phyloP scores from a whole-genome alignment of 2,797 vertebrate species.

The Paratrypauchen microcephalus region DNA sequence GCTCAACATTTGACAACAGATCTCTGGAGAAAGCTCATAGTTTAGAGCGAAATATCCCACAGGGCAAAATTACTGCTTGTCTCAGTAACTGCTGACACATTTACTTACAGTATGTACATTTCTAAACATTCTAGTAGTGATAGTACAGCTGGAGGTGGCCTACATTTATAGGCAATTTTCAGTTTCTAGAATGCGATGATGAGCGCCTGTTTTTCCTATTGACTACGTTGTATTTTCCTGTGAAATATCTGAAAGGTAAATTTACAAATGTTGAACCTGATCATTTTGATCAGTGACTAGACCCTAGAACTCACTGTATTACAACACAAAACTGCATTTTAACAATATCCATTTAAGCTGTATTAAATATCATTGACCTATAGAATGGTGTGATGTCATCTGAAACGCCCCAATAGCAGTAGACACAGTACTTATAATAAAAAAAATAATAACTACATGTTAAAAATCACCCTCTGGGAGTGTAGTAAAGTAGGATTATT shows the following conservation, averaged over 20 bases:
- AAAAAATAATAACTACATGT: not conserved
- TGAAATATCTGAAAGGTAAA: too few species aligned
- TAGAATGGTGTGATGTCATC: too few species aligned
- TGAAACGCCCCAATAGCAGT: not conserved
- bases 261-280: too few species aligned
- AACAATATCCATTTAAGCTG: too few species aligned
- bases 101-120: not conserved
- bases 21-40: constrained; percentile 55
- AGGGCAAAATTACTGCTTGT: constrained; percentile 38
- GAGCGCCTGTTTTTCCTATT: too few species aligned
- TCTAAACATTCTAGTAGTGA: not conserved
- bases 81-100: not conserved
- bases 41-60: constrained; percentile 38
- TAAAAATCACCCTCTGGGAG: constrained; percentile 8
- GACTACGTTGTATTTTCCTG: too few species aligned
- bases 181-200: too few species aligned
- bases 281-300: too few species aligned
- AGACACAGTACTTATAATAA: not conserved
- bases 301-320: too few species aligned
- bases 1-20: constrained; percentile 60
- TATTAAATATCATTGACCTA: too few species aligned
- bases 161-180: not conserved
- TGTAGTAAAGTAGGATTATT: constrained; percentile 45
- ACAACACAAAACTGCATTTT: too few species aligned
- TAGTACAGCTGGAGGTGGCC: not conserved